These are phyloP conservation scores for Myotis findleyi DNA, from an alignment of 2,797 vertebrate genomes.

Conservation along the genomic window DNA sequence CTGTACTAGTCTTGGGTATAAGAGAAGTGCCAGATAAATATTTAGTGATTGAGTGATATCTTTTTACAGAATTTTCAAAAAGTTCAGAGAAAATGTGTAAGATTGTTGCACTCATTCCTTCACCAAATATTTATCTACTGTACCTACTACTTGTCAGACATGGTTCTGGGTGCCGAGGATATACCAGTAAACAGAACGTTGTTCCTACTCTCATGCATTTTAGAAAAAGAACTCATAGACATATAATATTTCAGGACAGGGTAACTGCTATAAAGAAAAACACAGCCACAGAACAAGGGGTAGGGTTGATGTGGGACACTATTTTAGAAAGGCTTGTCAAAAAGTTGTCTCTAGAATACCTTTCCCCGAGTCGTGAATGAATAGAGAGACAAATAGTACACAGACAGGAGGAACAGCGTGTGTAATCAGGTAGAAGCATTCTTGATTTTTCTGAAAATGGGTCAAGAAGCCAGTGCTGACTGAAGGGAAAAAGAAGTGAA, in stretches of 20 bases:
- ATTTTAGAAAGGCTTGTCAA: not conserved
- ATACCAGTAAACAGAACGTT: not conserved
- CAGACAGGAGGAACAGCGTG: not conserved
- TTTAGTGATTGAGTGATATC: not conserved
- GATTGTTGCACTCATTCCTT: not conserved
- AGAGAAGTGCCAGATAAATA: not conserved
- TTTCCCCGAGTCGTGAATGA: not conserved
- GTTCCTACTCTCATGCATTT: not conserved
- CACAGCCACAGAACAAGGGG: not conserved
- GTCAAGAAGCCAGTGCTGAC: not conserved
- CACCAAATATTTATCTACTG: not conserved
- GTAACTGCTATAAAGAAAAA: not conserved
- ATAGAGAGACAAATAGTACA: not conserved
- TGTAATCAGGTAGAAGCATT: not conserved
- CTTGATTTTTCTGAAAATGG: not conserved
- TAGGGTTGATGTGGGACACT: not conserved
- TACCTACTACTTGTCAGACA: not conserved
- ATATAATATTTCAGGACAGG: not conserved
- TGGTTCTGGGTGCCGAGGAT: not conserved
- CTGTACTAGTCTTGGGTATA: not conserved
- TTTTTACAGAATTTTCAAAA: slow-evolving; percentile 9
- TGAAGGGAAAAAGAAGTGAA: not conserved
- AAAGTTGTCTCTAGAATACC: not conserved
- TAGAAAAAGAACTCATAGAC: not conserved
- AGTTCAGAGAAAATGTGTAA: not conserved